phyloP scores from a whole-genome alignment of 2,797 vertebrate genomes.

The Peromyscus melanophrys region DNA sequence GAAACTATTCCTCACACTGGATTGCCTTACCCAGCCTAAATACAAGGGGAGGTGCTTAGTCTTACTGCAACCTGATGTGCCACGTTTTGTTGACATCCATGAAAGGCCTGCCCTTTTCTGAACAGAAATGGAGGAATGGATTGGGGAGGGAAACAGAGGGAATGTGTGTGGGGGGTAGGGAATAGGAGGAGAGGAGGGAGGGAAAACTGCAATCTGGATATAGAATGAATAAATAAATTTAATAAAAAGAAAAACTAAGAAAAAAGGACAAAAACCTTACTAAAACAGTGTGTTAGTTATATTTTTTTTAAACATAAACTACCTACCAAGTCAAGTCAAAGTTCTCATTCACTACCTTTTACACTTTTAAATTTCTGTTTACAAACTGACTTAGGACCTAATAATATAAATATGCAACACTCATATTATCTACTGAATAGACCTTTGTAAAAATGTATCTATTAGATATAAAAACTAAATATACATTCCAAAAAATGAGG shows the following conservation, averaged over 20 bases:
- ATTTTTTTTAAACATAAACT: neutral
- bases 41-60: neutral
- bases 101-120: neutral
- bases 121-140: neutral
- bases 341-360: neutral
- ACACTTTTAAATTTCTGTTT: neutral
- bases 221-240: neutral
- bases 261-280: neutral
- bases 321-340: neutral
- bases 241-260: neutral
- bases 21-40: neutral
- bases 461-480: neutral
- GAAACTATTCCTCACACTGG: neutral
- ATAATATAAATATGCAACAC: neutral
- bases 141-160: neutral
- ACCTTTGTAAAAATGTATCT: neutral
- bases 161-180: neutral
- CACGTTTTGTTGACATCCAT: neutral
- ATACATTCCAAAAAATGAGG: neutral
- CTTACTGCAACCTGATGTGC: neutral
- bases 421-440: neutral
- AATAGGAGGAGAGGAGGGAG: neutral
- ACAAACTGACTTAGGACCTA: neutral
- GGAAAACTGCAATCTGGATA: neutral
- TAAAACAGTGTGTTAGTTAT: neutral